phyloP scores from a whole-genome alignment of 1,140 invertebrate genomes.

The Drosophila nigrodunni region DNA sequence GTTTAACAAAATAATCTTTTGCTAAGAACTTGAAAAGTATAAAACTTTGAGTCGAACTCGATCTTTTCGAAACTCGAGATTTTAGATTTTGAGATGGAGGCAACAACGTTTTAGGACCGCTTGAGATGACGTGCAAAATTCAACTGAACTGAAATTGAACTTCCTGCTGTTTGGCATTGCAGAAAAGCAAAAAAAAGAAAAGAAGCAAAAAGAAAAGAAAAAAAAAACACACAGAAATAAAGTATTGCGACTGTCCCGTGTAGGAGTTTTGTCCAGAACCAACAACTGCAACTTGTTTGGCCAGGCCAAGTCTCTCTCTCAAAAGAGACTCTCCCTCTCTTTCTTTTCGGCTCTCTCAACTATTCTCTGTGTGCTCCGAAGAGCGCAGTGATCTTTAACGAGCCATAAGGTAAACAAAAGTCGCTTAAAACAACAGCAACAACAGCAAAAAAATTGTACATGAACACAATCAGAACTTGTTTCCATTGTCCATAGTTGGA shows the following conservation, averaged over 20 bases:
- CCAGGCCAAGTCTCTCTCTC: slow-evolving; percentile 2
- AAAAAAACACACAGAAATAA: slow-evolving; percentile 6
- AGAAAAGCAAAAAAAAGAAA: slow-evolving; percentile 40
- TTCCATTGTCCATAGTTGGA: slow-evolving; percentile 78
- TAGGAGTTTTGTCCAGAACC: slow-evolving; percentile 71
- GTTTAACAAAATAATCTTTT: slow-evolving; percentile 23
- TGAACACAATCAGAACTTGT: slow-evolving; percentile 66
- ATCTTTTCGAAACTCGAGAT: too few species aligned
- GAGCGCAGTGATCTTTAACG: slow-evolving; percentile 63
- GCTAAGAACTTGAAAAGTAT: slow-evolving; percentile 21
- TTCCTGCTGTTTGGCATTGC: slow-evolving; percentile 70
- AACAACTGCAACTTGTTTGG: slow-evolving; percentile 75
- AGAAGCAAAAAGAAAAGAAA: slow-evolving; percentile 19
- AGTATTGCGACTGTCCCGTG: slow-evolving; percentile 49
- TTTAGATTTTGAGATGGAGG: slow-evolving; percentile 36
- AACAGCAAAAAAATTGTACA: slow-evolving; percentile 23
- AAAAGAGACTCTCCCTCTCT: not conserved
- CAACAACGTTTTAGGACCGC: slow-evolving; percentile 65
- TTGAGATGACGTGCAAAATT: slow-evolving; percentile 83
- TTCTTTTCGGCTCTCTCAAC: slow-evolving; percentile 3
- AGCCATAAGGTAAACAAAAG: slow-evolving; percentile 79
- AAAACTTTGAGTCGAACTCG: slow-evolving; percentile 28
- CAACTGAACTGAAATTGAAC: slow-evolving; percentile 79
- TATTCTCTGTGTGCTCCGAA: slow-evolving; percentile 2
- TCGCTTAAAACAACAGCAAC: slow-evolving; percentile 66